phyloP scores from a whole-genome alignment of 2,797 vertebrate genomes.

The Acanthornis magna region DNA sequence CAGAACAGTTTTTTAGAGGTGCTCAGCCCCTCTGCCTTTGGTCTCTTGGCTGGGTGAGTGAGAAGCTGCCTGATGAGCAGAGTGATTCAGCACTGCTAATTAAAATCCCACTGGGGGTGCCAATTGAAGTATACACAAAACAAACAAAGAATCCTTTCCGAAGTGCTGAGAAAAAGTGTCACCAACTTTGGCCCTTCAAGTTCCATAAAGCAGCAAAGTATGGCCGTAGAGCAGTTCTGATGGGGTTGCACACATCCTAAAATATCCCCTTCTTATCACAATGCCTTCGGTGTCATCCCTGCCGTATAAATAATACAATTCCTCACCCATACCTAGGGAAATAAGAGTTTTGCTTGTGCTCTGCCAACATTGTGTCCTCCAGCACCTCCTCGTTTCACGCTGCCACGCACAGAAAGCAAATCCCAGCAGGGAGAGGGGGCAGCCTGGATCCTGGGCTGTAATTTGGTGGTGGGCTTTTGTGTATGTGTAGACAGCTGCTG shows the following conservation, averaged over 20 bases:
- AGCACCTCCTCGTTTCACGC: neutral
- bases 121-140: neutral
- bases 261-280: neutral
- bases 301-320: neutral
- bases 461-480: neutral
- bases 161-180: neutral
- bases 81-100: neutral
- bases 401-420: accelerated
- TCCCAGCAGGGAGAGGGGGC: neutral
- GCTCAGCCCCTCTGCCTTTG: neutral
- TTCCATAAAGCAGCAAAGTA: neutral
- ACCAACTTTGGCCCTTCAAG: neutral
- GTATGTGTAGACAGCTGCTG: conserved; percentile 39
- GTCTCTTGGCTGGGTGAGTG: neutral
- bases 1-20: accelerated
- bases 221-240: neutral
- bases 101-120: neutral
- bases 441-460: neutral
- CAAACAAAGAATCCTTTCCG: neutral
- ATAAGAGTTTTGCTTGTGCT: neutral
- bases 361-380: neutral
- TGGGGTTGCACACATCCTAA: neutral
- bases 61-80: neutral
- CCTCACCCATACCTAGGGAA: neutral
- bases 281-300: neutral